phyloP scores from a whole-genome alignment of 2,888 invertebrate genomes.

The Volucella bombylans region DNA sequence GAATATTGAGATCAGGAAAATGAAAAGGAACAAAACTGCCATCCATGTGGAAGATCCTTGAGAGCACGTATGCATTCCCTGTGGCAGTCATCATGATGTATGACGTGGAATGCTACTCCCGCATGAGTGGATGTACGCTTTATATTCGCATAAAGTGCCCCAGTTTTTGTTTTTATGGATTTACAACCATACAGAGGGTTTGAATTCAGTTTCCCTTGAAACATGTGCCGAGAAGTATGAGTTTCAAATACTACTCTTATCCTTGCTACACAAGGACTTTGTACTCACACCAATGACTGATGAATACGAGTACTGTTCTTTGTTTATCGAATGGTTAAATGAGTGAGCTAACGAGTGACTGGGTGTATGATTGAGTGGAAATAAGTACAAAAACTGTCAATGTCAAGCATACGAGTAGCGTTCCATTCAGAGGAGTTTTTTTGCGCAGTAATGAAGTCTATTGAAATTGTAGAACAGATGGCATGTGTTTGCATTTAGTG shows the following conservation, averaged over 20 bases:
- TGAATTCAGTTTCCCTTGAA: slow-evolving; percentile 18
- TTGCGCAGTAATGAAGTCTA: slow-evolving; percentile 17
- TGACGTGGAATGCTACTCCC: too few species aligned
- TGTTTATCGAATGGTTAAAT: slow-evolving; percentile 5
- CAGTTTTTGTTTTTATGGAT: slow-evolving; percentile 4
- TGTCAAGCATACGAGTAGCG: slow-evolving; percentile 35
- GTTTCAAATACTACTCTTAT: too few species aligned
- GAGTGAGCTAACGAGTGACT: slow-evolving; percentile 2
- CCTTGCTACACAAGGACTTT: slow-evolving; percentile 3
- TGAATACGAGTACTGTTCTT: neutral
- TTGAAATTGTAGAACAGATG: neutral
- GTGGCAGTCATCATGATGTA: too few species aligned
- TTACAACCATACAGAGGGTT: slow-evolving; percentile 21
- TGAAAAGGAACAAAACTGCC: too few species aligned
- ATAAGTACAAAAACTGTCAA: slow-evolving; percentile 43
- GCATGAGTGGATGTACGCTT: too few species aligned
- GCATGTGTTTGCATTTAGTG: slow-evolving; percentile 16
- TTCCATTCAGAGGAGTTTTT: slow-evolving; percentile 26
- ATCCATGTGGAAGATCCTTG: too few species aligned
- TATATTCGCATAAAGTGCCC: neutral
- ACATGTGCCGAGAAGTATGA: slow-evolving; percentile 1
- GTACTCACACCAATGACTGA: neutral
- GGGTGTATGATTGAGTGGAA: slow-evolving; percentile 19
- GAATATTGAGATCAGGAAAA: too few species aligned
- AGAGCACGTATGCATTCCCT: too few species aligned